Conservation (phyloP, 2,797 vertebrate genomes). For the Trachops cirrhosus region DNA sequence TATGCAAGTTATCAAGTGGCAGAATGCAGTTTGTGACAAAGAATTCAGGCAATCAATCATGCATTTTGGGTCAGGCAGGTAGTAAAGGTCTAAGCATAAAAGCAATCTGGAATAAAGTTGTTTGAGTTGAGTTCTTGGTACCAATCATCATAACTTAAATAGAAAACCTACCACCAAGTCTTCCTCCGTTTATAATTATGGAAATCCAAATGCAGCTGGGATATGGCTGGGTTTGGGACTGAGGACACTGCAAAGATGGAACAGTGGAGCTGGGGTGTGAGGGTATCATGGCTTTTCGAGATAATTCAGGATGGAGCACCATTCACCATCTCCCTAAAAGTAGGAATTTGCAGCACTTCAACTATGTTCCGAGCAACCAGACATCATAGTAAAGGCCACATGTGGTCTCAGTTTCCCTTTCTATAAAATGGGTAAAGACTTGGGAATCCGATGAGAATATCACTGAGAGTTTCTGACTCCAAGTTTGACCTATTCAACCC, state of each 20-base stretch:
- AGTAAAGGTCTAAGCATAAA: not conserved
- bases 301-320: not conserved
- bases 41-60: not conserved
- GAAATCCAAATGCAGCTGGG: not conserved
- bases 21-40: not conserved
- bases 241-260: not conserved
- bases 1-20: not conserved
- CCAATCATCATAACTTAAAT: not conserved
- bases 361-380: not conserved
- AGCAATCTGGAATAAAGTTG: slow-evolving; percentile 2
- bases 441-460: not conserved
- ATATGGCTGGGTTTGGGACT: not conserved
- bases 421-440: not conserved
- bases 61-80: not conserved
- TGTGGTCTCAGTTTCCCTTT: not conserved
- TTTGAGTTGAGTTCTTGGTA: not conserved
- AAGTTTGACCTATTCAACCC: not conserved
- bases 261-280: not conserved
- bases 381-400: not conserved
- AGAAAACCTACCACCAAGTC: not conserved
- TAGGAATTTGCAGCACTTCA: not conserved
- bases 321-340: not conserved
- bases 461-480: not conserved
- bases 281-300: not conserved
- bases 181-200: not conserved